Evolutionary conservation across 2,888 invertebrate species (phyloP), one percentile per base, ranked within the genome.

Genomic region (Ormyrus nitidulus): DNA sequence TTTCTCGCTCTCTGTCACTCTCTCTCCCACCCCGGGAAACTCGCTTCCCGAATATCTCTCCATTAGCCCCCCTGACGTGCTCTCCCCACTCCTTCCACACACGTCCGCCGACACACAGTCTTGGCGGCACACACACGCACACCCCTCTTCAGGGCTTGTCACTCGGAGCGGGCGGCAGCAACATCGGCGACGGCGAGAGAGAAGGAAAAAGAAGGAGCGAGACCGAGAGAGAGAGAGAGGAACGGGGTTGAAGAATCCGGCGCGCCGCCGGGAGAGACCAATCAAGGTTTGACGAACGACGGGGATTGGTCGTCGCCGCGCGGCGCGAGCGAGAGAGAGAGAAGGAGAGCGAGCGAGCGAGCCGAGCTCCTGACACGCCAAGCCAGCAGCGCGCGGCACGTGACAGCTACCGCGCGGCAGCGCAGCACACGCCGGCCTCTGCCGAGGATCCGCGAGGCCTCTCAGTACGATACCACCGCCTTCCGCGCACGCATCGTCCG

Each of bases 221-320:
- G 68, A 13, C 54, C 34, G 66, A 74, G 73, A 70, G 66, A 70
- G 62, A 9, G 59, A 64, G 64, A 51, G 75, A 56, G 79, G 88
- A 89, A 89, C 90, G 88, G 90, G 90, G 89, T 90, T 88, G 89
- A 90, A 90, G 90, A 89, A 89, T 90, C 88, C 88, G 66, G 79
- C 87, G 87, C 86, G 88, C 86, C 87, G 85, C 85, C 84, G 85
- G 91, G 91, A 91, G 91, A 92, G 91, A 91, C 92, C 92, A 92
- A 92, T 92, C 92, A 92, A 92, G 92, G 92, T 92, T 92, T 92
- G 92, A 90, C 91, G 91, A 89, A 90, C 90, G 90, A 87, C 88
- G 88, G 89, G 89, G 90, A 90, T 91, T 90, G 91, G 90, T 90
- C 90, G 89, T 86, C 89, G 80, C 53, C 74, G 79, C 48, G 62